Percentiles rank a stretch among this genome's conserved stretches.
Conservation (phyloP, 2,888 invertebrate genomes). For the Meteorus colon region DNA sequence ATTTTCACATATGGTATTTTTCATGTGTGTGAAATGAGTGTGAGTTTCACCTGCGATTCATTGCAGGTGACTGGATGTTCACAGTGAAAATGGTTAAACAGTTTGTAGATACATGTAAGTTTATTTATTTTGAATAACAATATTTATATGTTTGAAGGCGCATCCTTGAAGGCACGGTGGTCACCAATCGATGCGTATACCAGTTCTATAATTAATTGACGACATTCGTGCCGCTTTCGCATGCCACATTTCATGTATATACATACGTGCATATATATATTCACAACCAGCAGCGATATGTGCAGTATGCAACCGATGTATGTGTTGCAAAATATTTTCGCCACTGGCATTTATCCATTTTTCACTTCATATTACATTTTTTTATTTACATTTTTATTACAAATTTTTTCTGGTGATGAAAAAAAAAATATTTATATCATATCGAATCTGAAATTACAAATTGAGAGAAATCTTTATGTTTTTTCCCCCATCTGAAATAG, state of each 20-base stretch:
- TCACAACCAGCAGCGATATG: background rate
- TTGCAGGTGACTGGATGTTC: conserved; percentile 42
- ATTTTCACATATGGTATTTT: background rate
- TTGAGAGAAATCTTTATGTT: too few species aligned
- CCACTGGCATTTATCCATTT: background rate
- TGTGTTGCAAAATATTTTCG: background rate
- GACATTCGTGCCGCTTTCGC: background rate
- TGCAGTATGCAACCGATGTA: background rate
- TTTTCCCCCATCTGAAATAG: too few species aligned
- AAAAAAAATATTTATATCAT: too few species aligned
- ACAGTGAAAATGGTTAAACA: background rate
- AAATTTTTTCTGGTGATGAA: too few species aligned
- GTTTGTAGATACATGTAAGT: conserved; percentile 15
- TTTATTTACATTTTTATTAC: too few species aligned
- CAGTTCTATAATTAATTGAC: conserved; percentile 49
- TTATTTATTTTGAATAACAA: background rate
- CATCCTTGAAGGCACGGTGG: conserved; percentile 43
- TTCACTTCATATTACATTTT: too few species aligned
- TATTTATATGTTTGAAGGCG: background rate
- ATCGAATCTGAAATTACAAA: too few species aligned
- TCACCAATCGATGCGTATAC: conserved; percentile 47
- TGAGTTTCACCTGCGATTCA: conserved; percentile 33
- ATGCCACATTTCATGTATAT: background rate
- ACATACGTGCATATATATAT: background rate
- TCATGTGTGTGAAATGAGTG: background rate